phyloP scores from a whole-genome alignment of 2,113 vertebrate species.

The Indicator maculatus region DNA sequence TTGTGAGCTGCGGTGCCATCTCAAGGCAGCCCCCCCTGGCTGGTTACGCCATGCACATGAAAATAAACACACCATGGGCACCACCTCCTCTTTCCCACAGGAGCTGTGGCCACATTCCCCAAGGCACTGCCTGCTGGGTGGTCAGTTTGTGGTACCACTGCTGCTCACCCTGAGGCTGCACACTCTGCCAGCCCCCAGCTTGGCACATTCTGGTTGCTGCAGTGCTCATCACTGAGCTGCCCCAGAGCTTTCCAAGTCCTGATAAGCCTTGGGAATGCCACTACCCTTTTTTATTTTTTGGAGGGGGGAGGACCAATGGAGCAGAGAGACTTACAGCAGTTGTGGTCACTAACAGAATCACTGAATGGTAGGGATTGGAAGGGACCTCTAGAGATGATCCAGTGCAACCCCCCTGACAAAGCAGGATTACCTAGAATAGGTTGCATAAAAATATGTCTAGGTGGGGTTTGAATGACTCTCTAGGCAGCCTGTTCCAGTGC shows the following conservation, averaged over 20 bases:
- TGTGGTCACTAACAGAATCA: no score
- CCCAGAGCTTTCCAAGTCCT: background rate
- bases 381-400: no score
- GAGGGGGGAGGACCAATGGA: background rate
- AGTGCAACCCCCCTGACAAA: no score
- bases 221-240: background rate
- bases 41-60: background rate
- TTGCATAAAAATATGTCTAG: no score
- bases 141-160: background rate
- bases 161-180: accelerated
- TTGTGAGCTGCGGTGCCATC: background rate
- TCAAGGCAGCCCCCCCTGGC: background rate
- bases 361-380: no score
- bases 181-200: accelerated
- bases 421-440: no score
- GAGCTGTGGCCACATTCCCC: background rate
- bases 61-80: background rate
- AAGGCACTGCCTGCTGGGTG: background rate
- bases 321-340: background rate
- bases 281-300: background rate
- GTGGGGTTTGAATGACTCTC: no score
- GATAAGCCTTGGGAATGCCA: background rate
- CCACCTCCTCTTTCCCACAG: background rate
- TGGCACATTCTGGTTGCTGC: background rate
- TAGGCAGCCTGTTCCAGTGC: no score